These are phyloP conservation scores for Orchesellides sinensis DNA, from an alignment of 2,888 invertebrate genomes.

Conservation along the genomic window DNA sequence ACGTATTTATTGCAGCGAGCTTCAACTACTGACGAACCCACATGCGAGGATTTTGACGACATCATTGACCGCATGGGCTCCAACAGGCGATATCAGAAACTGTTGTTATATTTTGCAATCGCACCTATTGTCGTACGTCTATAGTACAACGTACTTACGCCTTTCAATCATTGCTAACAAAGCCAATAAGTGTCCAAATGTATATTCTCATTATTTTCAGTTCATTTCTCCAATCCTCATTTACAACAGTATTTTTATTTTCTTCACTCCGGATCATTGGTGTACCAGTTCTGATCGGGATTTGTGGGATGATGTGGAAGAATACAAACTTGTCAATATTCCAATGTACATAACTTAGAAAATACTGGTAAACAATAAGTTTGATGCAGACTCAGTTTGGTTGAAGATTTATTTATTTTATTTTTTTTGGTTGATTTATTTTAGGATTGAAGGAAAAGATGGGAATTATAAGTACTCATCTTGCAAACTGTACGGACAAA, in stretches of 20 bases:
- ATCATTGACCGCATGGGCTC: constrained; percentile 79
- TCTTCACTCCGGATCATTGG: constrained; percentile 81
- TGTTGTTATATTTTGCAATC: constrained; percentile 78
- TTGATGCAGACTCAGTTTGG: too few species aligned
- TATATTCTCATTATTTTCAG: not conserved
- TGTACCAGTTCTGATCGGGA: constrained; percentile 80
- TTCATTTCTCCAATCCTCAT: constrained; percentile 78
- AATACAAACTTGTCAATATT: constrained; percentile 79
- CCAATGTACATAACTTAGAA: constrained; percentile 9
- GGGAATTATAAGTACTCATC: constrained; percentile 46
- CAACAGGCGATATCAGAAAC: constrained; percentile 80
- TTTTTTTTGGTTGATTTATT: too few species aligned
- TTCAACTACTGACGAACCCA: too few species aligned
- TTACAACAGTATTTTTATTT: constrained; percentile 79
- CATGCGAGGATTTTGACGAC: constrained; percentile 79
- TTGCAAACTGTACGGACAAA: constrained; percentile 48
- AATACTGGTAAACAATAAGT: too few species aligned
- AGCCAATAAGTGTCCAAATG: not conserved
- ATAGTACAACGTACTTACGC: too few species aligned
- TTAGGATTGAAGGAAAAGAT: too few species aligned
- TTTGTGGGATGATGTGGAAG: constrained; percentile 77
- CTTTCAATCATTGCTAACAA: too few species aligned
- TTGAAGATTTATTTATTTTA: too few species aligned
- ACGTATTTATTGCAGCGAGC: too few species aligned
- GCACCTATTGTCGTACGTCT: constrained; percentile 76